Evolutionary conservation across 1,140 invertebrate species (phyloP).

Genomic region (Heterodera carotae): DNA sequence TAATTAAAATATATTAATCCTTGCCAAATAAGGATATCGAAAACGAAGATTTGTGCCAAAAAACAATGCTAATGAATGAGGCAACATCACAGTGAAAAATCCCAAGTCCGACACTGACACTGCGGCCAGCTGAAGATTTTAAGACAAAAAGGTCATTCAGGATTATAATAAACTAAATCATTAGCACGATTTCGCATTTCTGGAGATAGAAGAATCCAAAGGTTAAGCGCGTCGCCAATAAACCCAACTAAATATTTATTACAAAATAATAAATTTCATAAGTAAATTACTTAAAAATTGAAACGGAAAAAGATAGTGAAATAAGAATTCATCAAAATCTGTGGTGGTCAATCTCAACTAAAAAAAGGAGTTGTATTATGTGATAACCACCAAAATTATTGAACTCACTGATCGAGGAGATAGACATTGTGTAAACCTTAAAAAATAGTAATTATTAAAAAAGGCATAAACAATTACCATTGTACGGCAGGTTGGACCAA

Average conservation of each 20-base stretch:
- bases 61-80: constrained; percentile 56
- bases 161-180: constrained; percentile 53
- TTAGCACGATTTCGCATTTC: constrained; percentile 63
- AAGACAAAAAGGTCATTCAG: constrained; percentile 6
- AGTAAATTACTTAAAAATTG: constrained; percentile 59
- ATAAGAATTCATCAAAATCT: constrained; percentile 46
- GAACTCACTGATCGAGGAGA: constrained; percentile 12
- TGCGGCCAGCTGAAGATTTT: constrained; percentile 57
- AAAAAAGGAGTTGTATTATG: background rate
- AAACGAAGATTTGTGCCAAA: constrained; percentile 50
- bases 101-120: constrained; percentile 60
- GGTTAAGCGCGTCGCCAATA: constrained; percentile 60
- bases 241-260: constrained; percentile 40
- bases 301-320: constrained; percentile 58
- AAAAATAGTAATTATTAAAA: background rate
- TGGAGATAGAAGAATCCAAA: constrained; percentile 58
- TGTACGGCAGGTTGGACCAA: background rate
- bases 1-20: background rate
- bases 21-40: constrained; percentile 53
- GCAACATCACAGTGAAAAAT: constrained; percentile 59
- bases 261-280: constrained; percentile 42
- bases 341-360: constrained; percentile 45
- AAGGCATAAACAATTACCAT: background rate
- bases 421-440: constrained; percentile 37
- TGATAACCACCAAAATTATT: background rate